phyloP scores from a whole-genome alignment of 2,113 vertebrate species.

The Myrmecobius fasciatus region DNA sequence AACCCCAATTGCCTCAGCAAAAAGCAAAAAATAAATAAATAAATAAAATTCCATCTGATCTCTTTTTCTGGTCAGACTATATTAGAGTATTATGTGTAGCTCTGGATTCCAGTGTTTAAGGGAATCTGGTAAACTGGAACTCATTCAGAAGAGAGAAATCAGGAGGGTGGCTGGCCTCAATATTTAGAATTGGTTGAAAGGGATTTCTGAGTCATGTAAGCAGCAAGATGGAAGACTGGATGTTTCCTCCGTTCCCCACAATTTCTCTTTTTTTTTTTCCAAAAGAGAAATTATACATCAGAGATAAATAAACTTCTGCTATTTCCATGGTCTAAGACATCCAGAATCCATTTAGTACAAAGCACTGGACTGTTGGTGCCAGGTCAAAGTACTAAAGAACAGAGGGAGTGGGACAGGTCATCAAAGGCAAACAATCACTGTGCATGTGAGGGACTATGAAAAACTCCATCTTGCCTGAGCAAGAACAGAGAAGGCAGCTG shows the following conservation, averaged over 20 bases:
- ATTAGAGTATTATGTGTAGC: background rate
- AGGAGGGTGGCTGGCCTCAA: background rate
- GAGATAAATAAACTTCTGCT: background rate
- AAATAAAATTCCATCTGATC: background rate
- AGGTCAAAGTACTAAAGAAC: background rate
- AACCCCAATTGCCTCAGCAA: no score
- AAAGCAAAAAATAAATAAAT: background rate
- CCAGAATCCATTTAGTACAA: background rate
- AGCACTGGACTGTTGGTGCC: background rate
- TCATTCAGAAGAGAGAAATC: background rate
- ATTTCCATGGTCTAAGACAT: background rate
- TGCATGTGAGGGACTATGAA: background rate
- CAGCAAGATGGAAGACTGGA: background rate
- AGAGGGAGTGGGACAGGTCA: background rate
- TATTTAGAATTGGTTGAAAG: background rate
- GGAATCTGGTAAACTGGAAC: background rate
- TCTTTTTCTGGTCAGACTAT: background rate
- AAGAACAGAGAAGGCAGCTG: background rate
- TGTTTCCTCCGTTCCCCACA: background rate
- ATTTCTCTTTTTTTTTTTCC: background rate
- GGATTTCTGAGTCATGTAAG: background rate
- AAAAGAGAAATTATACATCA: background rate
- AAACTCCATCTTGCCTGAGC: background rate
- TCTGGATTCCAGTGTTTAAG: background rate
- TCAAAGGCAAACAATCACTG: background rate